Conservation (phyloP, 2,888 invertebrate species). For the Drosophila infuscata region DNA sequence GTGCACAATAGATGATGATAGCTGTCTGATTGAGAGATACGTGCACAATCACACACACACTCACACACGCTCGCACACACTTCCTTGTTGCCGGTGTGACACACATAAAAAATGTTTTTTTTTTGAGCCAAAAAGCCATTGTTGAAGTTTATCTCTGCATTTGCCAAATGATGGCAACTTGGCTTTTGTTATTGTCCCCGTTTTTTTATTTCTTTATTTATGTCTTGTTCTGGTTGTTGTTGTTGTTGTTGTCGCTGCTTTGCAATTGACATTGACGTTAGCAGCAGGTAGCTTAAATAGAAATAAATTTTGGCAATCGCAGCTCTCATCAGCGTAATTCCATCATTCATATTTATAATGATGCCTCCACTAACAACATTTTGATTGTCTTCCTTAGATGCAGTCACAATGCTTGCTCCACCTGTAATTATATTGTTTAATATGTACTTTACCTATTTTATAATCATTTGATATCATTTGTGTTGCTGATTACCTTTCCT, state of each 20-base stretch:
- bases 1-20: conserved; percentile 48
- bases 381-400: conserved; percentile 8
- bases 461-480: neutral
- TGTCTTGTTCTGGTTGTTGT: conserved; percentile 14
- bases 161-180: conserved; percentile 68
- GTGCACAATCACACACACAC: conserved; percentile 9
- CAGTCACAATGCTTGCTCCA: neutral
- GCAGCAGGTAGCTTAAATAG: conserved; percentile 64
- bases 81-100: conserved; percentile 49
- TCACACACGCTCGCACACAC: conserved; percentile 7
- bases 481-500: neutral
- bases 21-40: conserved; percentile 57
- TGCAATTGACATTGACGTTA: conserved; percentile 50
- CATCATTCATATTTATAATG: conserved; percentile 54
- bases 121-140: conserved; percentile 74
- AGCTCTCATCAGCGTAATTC: conserved; percentile 36
- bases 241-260: conserved; percentile 4
- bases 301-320: conserved; percentile 55
- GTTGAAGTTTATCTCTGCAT: conserved; percentile 75
- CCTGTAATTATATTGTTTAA: neutral
- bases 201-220: conserved; percentile 13
- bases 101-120: conserved; percentile 55
- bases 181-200: conserved; percentile 39
- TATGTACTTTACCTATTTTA: neutral
- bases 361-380: conserved; percentile 28